Evolutionary conservation across 2,888 invertebrate genomes (phyloP), one percentile per base, ranked within the genome.

Genomic region (Eilema sororculum): DNA sequence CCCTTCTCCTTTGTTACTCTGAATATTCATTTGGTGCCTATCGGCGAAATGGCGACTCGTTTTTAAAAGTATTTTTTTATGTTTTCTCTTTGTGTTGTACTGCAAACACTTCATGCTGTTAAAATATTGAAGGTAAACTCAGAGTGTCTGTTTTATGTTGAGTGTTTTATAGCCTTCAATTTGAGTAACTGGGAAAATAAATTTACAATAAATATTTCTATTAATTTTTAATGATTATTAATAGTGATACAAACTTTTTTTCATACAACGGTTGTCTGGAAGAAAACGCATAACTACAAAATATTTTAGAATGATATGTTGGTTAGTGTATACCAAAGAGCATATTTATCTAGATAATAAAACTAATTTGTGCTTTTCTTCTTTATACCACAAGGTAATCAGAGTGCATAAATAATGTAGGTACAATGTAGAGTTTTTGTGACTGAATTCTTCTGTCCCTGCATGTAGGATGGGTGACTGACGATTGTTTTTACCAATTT

Each of bases 21-120:
- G 93, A 94, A 94, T 95, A 94, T 94, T 95, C 93, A 94, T 94
- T 94, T 91, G 87, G 88, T 89, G 90, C 90, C 92, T 92, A 93
- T 93, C 89, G 91, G 90, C 86, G 87, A 87, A 90, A 92, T 90
- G 89, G 91, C 87, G 89, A 91, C 87, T 89, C 90, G 89, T 91
- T 93, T 93, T 90, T 86, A 89, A 90, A 89, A 89, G 89, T 90
- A 85, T 91, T 91, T 90, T 89, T 91, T 89, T 88, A 86, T 89
- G 84, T 86, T 89, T 82, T 81, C 86, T 85, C 86, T 90, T 90
- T 91, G 87, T 89, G 84, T 87, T 87, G 84, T 86, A 87, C 79
- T 76, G 79, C 82, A 85, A 87, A 87, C 86, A 89, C 86, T 87
- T 89, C 84, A 85, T 87, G 86, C 86, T 86, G 86, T 84, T 84